Percentiles rank a stretch among this genome's conserved stretches.
These are phyloP conservation scores for Brachionus rubens DNA, from an alignment of 1,140 invertebrate genomes.

Conservation along the genomic window DNA sequence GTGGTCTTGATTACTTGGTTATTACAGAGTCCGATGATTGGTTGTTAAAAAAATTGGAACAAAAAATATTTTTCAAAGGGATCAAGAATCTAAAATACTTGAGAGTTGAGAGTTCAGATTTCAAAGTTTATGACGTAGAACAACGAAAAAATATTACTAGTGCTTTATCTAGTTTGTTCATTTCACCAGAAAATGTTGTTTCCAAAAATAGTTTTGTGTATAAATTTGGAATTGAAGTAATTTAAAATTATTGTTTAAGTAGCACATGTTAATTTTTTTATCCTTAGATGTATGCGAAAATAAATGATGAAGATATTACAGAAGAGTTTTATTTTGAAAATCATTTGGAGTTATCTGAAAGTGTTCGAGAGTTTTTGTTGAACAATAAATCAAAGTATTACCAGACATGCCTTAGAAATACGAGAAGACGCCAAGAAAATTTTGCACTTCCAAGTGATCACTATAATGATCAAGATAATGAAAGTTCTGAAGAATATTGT, in stretches of 20 bases:
- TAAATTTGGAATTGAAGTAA: no score
- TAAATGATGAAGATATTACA: not conserved
- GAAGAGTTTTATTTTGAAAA: slow-evolving; percentile 7
- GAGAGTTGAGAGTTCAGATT: not conserved
- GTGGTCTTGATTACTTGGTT: slow-evolving; percentile 4
- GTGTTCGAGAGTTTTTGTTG: slow-evolving; percentile 7
- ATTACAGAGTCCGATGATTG: not conserved
- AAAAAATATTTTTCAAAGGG: not conserved
- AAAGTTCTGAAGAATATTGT: not conserved
- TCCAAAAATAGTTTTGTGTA: not conserved
- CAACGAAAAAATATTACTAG: not conserved
- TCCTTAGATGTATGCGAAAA: not conserved
- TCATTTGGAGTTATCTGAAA: not conserved
- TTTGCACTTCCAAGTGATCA: no score
- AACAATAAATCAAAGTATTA: not conserved
- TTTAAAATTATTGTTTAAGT: no score
- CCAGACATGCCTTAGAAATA: not conserved
- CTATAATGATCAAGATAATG: not conserved
- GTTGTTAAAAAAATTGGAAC: not conserved
- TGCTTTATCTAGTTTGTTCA: not conserved
- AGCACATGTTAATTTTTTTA: not conserved
- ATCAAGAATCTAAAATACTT: not conserved
- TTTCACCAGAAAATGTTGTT: not conserved
- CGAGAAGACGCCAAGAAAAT: not conserved
- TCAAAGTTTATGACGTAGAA: not conserved